These are phyloP conservation scores for Dreissena polymorpha DNA, from an alignment of 1,140 invertebrate genomes.

Conservation along the genomic window DNA sequence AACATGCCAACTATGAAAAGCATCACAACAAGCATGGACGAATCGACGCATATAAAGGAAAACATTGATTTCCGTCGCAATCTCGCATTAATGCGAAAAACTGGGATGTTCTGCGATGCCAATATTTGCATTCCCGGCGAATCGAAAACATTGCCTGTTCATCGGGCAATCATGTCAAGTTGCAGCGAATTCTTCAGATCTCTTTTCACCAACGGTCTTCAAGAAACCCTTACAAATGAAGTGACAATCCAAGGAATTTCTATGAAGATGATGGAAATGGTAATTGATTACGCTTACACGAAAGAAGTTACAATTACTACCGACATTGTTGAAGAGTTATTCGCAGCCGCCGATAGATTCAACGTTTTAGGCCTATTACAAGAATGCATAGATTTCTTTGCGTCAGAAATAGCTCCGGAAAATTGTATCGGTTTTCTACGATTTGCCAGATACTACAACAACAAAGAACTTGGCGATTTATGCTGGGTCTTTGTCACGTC, in stretches of 20 bases:
- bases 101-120: conserved; percentile 91
- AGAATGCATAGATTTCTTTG: conserved; percentile 87
- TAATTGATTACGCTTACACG: conserved; percentile 91
- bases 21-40: conserved; percentile 16
- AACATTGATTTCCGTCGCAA: conserved; percentile 57
- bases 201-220: conserved; percentile 90
- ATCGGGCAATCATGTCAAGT: conserved; percentile 91
- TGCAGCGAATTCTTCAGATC: conserved; percentile 92
- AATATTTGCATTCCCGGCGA: conserved; percentile 87
- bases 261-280: conserved; percentile 85
- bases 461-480: conserved; percentile 84
- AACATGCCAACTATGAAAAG: background rate
- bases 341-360: conserved; percentile 85
- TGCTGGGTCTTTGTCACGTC: conserved; percentile 81
- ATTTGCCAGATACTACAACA: conserved; percentile 88
- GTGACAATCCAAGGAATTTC: conserved; percentile 88
- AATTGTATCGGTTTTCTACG: conserved; percentile 91
- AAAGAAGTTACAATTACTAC: conserved; percentile 86
- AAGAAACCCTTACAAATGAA: conserved; percentile 83
- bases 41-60: conserved; percentile 19
- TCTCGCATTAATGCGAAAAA: conserved; percentile 88
- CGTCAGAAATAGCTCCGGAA: conserved; percentile 83
- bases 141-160: conserved; percentile 87
- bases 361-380: conserved; percentile 88
- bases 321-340: conserved; percentile 88